A percentile compares a stretch with the other conserved stretches of the same genome.
phyloP scores from a whole-genome alignment of 92 coral and sea anemone species.

The Hydrozoanthus gracilis region DNA sequence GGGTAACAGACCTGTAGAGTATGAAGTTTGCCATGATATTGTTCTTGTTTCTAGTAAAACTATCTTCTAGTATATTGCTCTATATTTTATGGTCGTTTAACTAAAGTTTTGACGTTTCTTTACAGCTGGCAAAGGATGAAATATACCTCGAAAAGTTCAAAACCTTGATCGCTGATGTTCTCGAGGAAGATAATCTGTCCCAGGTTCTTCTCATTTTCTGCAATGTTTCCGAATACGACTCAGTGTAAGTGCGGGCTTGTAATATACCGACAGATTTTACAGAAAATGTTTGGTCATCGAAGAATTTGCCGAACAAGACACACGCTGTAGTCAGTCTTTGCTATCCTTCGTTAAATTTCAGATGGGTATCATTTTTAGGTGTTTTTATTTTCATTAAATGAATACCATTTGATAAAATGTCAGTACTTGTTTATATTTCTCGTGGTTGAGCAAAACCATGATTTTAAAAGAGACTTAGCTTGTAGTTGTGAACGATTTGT shows the following conservation, averaged over 20 bases:
- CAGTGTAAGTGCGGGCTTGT: slow-evolving; percentile 49
- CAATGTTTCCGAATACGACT: slow-evolving; percentile 38
- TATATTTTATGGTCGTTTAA: too few species aligned
- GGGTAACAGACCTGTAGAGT: too few species aligned
- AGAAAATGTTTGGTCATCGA: not conserved
- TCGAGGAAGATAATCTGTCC: slow-evolving; percentile 50
- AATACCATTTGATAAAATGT: too few species aligned
- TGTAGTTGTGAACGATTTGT: too few species aligned
- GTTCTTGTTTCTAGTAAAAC: not conserved
- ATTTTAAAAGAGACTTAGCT: too few species aligned
- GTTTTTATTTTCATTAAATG: too few species aligned
- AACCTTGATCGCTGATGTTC: slow-evolving; percentile 50
- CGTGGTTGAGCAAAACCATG: too few species aligned
- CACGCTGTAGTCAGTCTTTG: not conserved
- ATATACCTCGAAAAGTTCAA: slow-evolving; percentile 40
- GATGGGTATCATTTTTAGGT: too few species aligned
- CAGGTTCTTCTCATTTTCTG: slow-evolving; percentile 47
- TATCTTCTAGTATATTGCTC: too few species aligned
- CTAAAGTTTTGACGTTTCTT: not conserved
- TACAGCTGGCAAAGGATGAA: slow-evolving; percentile 61
- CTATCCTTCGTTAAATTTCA: too few species aligned
- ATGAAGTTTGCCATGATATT: too few species aligned
- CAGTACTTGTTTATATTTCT: too few species aligned
- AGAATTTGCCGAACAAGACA: not conserved
- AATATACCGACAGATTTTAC: not conserved